Base-by-base conservation (phyloP, 1,140 invertebrate species). In the Delia radicum region DNA sequence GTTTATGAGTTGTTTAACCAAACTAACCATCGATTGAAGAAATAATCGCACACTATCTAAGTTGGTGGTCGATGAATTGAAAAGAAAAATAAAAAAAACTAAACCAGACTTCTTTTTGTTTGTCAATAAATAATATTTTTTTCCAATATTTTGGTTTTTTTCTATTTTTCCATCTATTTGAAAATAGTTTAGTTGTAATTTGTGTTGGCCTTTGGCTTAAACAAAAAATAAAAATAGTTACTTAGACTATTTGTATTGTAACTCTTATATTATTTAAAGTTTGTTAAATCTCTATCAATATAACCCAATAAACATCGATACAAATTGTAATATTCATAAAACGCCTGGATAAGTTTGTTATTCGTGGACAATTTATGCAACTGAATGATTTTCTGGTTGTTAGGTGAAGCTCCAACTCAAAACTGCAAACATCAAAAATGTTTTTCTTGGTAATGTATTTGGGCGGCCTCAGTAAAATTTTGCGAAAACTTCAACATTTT, bases 231-330 rank as follows among this genome's bases (percentile, higher is more conserved):
- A 8, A 6, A 37, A 69, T 33, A 8, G 29, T 55, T 69, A 42
- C 37, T 42, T 42, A 12, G 37, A 2, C 37, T 42, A 13, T 42
- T 10, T 37, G n/a, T 33, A 28, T 67, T 37, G 65, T 69, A 69
- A 21, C 18, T 37, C 18, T 10, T 10, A n/a, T 33, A 33, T 69
- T 37, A 33, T 69, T 37, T 69, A 18, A 29, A 65, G 26, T 29
- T 37, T 69, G 33, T 31, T 37, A 69, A 69, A 69, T 69, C 65
- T 69, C 65, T 69, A 69, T 69, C 29, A 69, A 24, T 33, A 18
- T 55, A n/a, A 21, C 4, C 24, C 48, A 21, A n/a, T n/a, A n/a
- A n/a, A n/a, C n/a, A n/a, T n/a, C n/a, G n/a, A n/a, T n/a, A n/a
- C n/a, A n/a, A n/a, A 37, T n/a, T n/a, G n/a, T 18, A 18, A 18